Evolutionary conservation across 2,113 vertebrate genomes (phyloP).

Genomic region (Arothron firmamentum): DNA sequence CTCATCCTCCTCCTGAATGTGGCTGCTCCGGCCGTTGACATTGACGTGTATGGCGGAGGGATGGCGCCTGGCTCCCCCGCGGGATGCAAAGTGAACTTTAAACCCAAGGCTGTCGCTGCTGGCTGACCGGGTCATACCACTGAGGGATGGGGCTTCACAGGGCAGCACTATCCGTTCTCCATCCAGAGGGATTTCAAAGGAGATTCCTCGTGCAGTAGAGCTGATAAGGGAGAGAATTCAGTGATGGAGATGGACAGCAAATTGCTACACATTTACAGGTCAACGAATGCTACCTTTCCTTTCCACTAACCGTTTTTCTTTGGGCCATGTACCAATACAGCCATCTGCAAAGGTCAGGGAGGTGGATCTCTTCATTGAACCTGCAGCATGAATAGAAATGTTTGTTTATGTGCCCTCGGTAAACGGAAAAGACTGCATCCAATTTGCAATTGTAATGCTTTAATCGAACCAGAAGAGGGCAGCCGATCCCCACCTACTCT

Average conservation of each 20-base stretch:
- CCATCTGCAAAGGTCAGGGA: slow-evolving; percentile 93
- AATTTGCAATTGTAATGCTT: not conserved
- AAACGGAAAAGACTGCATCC: not conserved
- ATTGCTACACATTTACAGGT: not conserved
- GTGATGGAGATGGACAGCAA: not conserved
- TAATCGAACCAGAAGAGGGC: slow-evolving; percentile 44
- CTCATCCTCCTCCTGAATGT: slow-evolving; percentile 78
- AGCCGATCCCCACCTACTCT: not conserved
- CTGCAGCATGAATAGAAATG: slow-evolving; percentile 56
- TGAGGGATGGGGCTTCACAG: slow-evolving; percentile 53
- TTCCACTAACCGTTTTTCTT: slow-evolving; percentile 88
- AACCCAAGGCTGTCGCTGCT: slow-evolving; percentile 87
- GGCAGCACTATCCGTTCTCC: slow-evolving; percentile 75
- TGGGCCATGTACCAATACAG: slow-evolving; percentile 92
- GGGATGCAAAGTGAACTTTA: slow-evolving; percentile 74
- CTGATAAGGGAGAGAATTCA: slow-evolving; percentile 57
- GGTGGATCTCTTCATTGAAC: slow-evolving; percentile 85
- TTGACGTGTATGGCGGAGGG: slow-evolving; percentile 82
- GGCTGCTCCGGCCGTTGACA: slow-evolving; percentile 78
- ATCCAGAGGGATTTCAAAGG: slow-evolving; percentile 95
- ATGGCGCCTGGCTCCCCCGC: slow-evolving; percentile 76
- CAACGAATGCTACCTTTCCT: not conserved
- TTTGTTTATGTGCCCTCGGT: not conserved
- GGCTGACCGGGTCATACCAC: slow-evolving; percentile 83
- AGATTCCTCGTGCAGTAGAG: slow-evolving; percentile 87